Evolutionary conservation across 30 jellyfish, hydroid and myxozoan genomes (phyloP).

Genomic region (Cassiopea andromeda): DNA sequence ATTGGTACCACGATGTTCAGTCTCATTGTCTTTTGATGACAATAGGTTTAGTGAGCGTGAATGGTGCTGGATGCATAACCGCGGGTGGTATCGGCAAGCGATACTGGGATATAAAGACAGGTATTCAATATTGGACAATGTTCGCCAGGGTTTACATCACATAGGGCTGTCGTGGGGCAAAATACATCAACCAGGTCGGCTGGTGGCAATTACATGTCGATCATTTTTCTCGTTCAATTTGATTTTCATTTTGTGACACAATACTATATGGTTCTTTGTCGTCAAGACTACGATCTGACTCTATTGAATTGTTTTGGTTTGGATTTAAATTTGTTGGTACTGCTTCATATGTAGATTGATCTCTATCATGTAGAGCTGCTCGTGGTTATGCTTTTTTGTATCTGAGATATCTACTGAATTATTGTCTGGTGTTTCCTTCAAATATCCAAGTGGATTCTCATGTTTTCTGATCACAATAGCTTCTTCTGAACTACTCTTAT

Average conservation of each 20-base stretch:
- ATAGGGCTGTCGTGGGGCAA: constrained; percentile 29
- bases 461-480: not conserved
- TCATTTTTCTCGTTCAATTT: not conserved
- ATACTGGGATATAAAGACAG: constrained; percentile 5
- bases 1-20: not conserved
- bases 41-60: constrained; percentile 10
- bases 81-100: constrained; percentile 9
- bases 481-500: constrained; percentile 35
- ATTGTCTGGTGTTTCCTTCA: not conserved
- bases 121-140: not conserved
- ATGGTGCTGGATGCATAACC: not conserved
- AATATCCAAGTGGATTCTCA: constrained; percentile 3
- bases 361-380: not conserved
- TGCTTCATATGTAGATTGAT: constrained; percentile 2
- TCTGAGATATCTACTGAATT: not conserved
- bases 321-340: not conserved
- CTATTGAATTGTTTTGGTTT: constrained; percentile 4
- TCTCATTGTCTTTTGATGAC: constrained; percentile 10
- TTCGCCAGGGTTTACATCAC: not conserved
- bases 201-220: constrained; percentile 12
- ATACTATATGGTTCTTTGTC: constrained; percentile 1
- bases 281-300: not conserved
- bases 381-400: not conserved
- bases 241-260: not conserved
- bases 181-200: not conserved